phyloP scores from a whole-genome alignment of 2,797 vertebrate species.

The Hirundo rustica region DNA sequence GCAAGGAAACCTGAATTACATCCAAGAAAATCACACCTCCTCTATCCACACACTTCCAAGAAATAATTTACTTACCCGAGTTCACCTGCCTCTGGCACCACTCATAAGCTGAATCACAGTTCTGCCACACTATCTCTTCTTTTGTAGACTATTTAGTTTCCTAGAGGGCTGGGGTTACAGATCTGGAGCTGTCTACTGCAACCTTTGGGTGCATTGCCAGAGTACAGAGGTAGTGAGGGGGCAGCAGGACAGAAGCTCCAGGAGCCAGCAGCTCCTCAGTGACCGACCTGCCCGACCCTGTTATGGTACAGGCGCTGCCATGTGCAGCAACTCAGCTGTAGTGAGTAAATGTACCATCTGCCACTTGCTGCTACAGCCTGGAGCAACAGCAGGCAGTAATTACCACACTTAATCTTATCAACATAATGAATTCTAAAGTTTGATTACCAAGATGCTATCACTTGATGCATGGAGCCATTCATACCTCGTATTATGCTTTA shows the following conservation, averaged over 20 bases:
- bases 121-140: not conserved
- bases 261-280: not conserved
- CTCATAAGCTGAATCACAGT: not conserved
- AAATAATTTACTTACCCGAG: not conserved
- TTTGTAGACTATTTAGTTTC: not conserved
- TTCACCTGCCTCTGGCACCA: not conserved
- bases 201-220: accelerated
- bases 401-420: not conserved
- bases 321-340: accelerated
- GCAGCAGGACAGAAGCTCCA: not conserved
- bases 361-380: not conserved
- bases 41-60: not conserved
- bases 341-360: not conserved
- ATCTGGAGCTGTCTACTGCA: not conserved
- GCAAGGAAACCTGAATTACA: not conserved
- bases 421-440: not conserved
- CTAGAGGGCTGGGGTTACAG: not conserved
- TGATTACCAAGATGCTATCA: not conserved
- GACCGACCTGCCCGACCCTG: accelerated
- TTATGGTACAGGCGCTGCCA: not conserved
- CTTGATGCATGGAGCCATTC: not conserved
- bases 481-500: not conserved
- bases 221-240: accelerated
- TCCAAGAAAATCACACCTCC: not conserved
- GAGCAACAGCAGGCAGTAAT: not conserved